phyloP scores from a whole-genome alignment of 2,888 invertebrate genomes.

The Tiliacea aurago region DNA sequence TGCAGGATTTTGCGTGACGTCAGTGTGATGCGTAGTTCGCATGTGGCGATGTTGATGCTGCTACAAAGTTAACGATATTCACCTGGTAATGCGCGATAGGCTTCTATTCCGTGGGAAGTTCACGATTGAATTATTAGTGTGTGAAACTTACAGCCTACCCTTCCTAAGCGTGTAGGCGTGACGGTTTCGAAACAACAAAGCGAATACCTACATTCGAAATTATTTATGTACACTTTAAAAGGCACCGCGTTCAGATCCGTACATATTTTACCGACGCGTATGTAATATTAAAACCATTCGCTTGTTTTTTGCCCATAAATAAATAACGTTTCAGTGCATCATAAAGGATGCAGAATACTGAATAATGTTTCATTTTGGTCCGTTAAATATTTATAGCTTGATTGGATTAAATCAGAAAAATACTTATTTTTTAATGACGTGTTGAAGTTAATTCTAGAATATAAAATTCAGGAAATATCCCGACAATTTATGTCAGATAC shows the following conservation, averaged over 20 bases:
- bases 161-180: slow-evolving; percentile 11
- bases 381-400: slow-evolving; percentile 30
- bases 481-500: background rate
- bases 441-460: slow-evolving; percentile 21
- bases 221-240: slow-evolving; percentile 61
- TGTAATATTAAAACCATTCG: slow-evolving; percentile 50
- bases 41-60: no score
- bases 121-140: slow-evolving; percentile 15
- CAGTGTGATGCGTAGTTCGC: no score
- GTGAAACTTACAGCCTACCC: slow-evolving; percentile 13
- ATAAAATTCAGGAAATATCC: slow-evolving; percentile 13
- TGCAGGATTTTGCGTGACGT: no score
- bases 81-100: background rate
- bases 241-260: slow-evolving; percentile 41
- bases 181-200: slow-evolving; percentile 40
- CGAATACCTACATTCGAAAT: slow-evolving; percentile 46
- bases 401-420: slow-evolving; percentile 15
- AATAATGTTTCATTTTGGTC: slow-evolving; percentile 34
- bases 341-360: slow-evolving; percentile 30
- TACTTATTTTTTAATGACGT: slow-evolving; percentile 36
- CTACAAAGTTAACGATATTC: background rate
- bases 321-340: slow-evolving; percentile 40
- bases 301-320: slow-evolving; percentile 40
- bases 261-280: slow-evolving; percentile 50
- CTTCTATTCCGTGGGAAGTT: background rate